A percentile compares a stretch with the other conserved stretches of the same genome.
Evolutionary conservation across 2,113 vertebrate genomes (phyloP).

Genomic region (Gambusia holbrooki): DNA sequence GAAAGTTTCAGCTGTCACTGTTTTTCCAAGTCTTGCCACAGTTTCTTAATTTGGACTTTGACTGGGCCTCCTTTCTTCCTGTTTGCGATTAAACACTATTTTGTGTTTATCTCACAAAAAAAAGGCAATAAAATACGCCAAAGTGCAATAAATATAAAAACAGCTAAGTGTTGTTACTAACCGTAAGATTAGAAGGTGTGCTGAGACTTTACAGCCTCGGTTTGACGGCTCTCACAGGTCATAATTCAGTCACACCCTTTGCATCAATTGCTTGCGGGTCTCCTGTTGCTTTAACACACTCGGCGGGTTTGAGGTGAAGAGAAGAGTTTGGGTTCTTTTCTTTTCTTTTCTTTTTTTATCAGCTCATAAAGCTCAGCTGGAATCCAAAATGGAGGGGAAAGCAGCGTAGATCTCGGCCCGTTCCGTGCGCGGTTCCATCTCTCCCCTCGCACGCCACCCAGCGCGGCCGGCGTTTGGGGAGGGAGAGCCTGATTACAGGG

Average conservation of each 20-base stretch:
- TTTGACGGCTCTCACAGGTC: not conserved
- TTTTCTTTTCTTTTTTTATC: conserved; percentile 39
- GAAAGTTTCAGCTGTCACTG: too few species aligned
- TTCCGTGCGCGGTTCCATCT: not conserved
- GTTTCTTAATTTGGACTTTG: not conserved
- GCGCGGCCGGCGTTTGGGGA: conserved; percentile 17
- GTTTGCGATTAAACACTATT: not conserved
- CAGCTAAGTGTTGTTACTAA: not conserved
- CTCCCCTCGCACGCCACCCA: conserved; percentile 40
- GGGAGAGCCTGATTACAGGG: conserved; percentile 66
- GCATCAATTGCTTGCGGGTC: conserved; percentile 13
- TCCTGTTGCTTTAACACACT: conserved; percentile 32
- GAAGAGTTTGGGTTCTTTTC: conserved; percentile 14
- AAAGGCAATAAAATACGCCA: too few species aligned
- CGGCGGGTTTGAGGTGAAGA: conserved; percentile 31
- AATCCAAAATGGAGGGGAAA: conserved; percentile 27
- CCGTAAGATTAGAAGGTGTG: not conserved
- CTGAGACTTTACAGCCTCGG: not conserved
- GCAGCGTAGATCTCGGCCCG: conserved; percentile 21
- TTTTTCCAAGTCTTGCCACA: too few species aligned
- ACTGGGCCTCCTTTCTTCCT: not conserved
- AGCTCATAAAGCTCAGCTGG: conserved; percentile 61
- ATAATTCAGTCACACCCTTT: conserved; percentile 33
- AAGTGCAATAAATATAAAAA: not conserved
- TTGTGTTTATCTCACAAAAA: not conserved